Conservation (phyloP, 1,140 invertebrate species). For the Drosophila chauvacae region DNA sequence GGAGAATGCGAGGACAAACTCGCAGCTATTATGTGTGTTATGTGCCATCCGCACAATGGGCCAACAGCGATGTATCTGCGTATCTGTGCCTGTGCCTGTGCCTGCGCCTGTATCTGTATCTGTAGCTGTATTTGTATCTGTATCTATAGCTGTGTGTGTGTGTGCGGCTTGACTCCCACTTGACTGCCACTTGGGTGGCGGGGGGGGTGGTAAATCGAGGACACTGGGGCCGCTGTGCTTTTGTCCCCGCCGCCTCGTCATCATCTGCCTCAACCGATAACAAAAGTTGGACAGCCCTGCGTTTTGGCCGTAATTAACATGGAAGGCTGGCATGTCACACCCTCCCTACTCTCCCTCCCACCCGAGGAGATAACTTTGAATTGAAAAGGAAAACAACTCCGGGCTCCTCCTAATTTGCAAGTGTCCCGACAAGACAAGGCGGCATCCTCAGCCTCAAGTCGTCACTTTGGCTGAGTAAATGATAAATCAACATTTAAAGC, state of each 20-base stretch:
- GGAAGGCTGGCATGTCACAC: slow-evolving; percentile 44
- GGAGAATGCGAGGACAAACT: slow-evolving; percentile 21
- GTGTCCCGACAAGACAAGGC: slow-evolving; percentile 12
- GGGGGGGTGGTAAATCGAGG: slow-evolving; percentile 11
- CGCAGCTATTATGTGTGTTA: slow-evolving; percentile 31
- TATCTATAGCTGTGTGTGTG: no score
- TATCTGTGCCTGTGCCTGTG: neutral
- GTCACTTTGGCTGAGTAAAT: slow-evolving; percentile 3
- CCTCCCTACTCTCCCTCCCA: neutral
- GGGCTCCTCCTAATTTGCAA: slow-evolving; percentile 20
- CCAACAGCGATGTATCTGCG: neutral
- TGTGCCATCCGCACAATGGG: slow-evolving; percentile 15
- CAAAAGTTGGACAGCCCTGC: slow-evolving; percentile 52
- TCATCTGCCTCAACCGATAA: slow-evolving; percentile 23
- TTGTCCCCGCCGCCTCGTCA: slow-evolving; percentile 1
- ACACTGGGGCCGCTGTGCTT: slow-evolving; percentile 41
- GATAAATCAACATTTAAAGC: slow-evolving; percentile 6
- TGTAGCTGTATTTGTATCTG: no score
- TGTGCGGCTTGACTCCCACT: slow-evolving; percentile 47
- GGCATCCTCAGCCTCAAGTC: neutral
- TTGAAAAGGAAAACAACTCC: slow-evolving; percentile 40
- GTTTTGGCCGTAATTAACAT: slow-evolving; percentile 54
- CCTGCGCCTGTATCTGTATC: neutral
- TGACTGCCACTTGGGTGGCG: slow-evolving; percentile 45
- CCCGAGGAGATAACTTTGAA: slow-evolving; percentile 16